Evolutionary conservation across 92 coral and sea anemone genomes (phyloP), one percentile per base, ranked within the genome.

Genomic region (Pocillopora grandis): DNA sequence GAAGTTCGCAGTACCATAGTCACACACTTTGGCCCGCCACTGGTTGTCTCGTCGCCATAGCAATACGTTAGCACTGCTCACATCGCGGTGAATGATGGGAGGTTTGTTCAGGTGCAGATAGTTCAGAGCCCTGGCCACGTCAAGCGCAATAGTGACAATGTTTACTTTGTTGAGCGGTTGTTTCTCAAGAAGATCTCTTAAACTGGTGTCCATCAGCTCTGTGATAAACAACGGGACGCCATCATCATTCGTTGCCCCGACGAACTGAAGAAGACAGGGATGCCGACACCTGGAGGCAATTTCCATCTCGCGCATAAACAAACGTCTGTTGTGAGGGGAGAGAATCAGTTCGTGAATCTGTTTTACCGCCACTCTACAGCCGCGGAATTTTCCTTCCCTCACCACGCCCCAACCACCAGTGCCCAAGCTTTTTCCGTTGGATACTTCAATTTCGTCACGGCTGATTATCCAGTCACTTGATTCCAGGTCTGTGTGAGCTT

Each of bases 11-110:
- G 99, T 94, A 23, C 99, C 99, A 71, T 96, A 94, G 75, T 96
- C 99, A 10, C 98, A 94, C 73, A 96, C 93, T 86, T 96, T 96
- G 2, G 97, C 99, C 2, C 92, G 92, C 96, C 98, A 96, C 55
- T 87, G 78, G 19, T 91, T 90, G 48, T 90, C 99, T 52, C 92
- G 97, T 82, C 89, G 85, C 97, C 98, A 94, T 62, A 96, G 94
- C 89, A 96, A 83, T 87, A 96, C 99, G 65, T 96, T 96, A 49
- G 99, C 95, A 75, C 98, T 94, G 90, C 98, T 96, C 19, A 96
- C 79, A 68, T 96, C 99, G 55, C 98, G 94, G 88, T 96, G 99
- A 19, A 96, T 94, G 59, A 96, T 96, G 77, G 99, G 95, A 64
- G 99, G 99, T 59, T 86, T 90, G 87, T 91, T 93, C 67, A 94